Evolutionary conservation across 1,140 invertebrate genomes (phyloP), one percentile per base, ranked within the genome.

Genomic region (Lasioglossum albipes): DNA sequence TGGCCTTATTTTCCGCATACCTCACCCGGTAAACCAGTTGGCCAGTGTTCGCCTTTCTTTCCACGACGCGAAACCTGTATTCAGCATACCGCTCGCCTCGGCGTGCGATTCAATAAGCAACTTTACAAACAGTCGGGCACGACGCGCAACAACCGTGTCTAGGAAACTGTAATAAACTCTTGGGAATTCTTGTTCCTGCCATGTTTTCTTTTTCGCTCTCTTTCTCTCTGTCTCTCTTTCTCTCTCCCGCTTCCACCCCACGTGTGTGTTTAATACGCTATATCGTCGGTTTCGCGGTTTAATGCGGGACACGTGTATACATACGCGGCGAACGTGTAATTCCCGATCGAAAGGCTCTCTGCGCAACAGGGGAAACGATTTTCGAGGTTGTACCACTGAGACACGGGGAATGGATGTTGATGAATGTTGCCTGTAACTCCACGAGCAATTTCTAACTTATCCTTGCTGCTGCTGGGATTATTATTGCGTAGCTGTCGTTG

Each of bases 21-120:
- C 79, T 84, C 82, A 77, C 70, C 79, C 59, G 79, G 82, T 84
- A 81, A 84, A 84, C 82, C 82, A 81, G 82, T 84, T 67, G 72
- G 57, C 31, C 52, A 27, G 61, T 65, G 82, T 77, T 84, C 68
- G 74, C 70, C 79, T 84, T 84, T 84, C 80, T 70, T 83, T 83
- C 66, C 22, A 62, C 65, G 45, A 67, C 54, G 65, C 57, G 62
- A 69, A 84, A 84, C 82, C 68, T 73, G 82, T 80, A 84, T 45
- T 73, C 79, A 68, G 74, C 82, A 84, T 81, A 81, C 79, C 79
- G 49, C 74, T 84, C 69, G 62, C 62, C 69, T 42, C 27, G 67
- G 74, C 27, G 72, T 69, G 68, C 64, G 61, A 84, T 81, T 81
- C 62, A 72, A 81, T 71, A 71, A 75, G 67, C 54, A 49, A 70